phyloP scores from a whole-genome alignment of 2,888 invertebrate genomes.

The Habroteleia sp. region DNA sequence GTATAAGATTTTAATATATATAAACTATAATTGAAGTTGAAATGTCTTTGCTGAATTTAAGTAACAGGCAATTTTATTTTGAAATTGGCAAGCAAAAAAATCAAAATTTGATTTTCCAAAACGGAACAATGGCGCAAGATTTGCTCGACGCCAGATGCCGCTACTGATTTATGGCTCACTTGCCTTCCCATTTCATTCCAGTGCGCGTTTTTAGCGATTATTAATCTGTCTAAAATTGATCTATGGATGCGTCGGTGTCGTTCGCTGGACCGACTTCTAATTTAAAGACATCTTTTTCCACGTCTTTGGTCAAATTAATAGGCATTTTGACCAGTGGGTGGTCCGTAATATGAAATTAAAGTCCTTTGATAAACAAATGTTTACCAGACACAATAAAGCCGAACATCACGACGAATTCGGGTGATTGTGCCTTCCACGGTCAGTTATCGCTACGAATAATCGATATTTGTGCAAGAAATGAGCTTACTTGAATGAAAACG shows the following conservation, averaged over 20 bases:
- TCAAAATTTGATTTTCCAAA: constrained; percentile 79
- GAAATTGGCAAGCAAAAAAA: constrained; percentile 78
- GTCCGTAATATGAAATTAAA: constrained; percentile 31
- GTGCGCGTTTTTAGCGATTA: constrained; percentile 12
- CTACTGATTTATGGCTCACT: constrained; percentile 77
- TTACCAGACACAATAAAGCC: constrained; percentile 28
- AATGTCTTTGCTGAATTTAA: no score
- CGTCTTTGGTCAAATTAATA: constrained; percentile 20
- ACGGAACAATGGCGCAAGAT: constrained; percentile 71
- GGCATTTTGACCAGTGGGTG: constrained; percentile 23
- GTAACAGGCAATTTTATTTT: constrained; percentile 70
- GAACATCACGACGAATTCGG: constrained; percentile 45
- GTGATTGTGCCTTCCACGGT: constrained; percentile 14
- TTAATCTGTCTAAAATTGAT: constrained; percentile 47
- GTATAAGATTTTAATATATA: no score
- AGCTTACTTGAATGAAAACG: constrained; percentile 60
- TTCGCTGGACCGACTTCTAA: constrained; percentile 32
- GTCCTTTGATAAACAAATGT: constrained; percentile 45
- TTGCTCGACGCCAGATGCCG: constrained; percentile 79
- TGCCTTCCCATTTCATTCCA: constrained; percentile 42
- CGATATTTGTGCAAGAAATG: constrained; percentile 60
- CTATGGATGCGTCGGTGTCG: constrained; percentile 17
- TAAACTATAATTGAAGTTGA: no score
- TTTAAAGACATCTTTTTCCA: constrained; percentile 41
- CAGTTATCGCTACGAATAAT: constrained; percentile 39